Base-by-base conservation (phyloP, 2,113 vertebrate species). In the Tyto alba region DNA sequence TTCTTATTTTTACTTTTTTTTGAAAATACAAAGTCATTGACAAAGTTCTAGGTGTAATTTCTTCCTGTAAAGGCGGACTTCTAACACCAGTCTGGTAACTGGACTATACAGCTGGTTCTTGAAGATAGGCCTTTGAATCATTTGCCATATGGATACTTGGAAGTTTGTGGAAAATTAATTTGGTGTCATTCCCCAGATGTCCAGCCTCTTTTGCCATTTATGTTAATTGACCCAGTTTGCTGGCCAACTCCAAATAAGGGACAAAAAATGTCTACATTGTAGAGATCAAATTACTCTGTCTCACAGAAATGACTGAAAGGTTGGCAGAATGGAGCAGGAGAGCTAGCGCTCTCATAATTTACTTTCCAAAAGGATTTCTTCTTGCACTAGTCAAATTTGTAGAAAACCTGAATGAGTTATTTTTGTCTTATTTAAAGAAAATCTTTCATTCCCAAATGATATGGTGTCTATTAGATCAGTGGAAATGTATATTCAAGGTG, bases 121-220 rank as follows among this genome's bases (percentile, higher is more conserved):
- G 68, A 96, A 96, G 94, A 96, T 53, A 78, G 80, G 88, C 29
- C 76, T 92, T 92, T 96, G 95, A 90, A 95, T 97, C 96, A 96
- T 93, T 89, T 96, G 88, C 90, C 96, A 96, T 95, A 88, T 97
- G 96, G 90, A 75, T 95, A 92, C 92, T 89, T 90, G 14, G 8
- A 93, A 84, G 56, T 89, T 93, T 96, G 78, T 38, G 34, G 78
- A 96, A 96, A 96, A 97, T 96, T 7, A 92, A 96, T 95, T 93
- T 81, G 66, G 43, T 96, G 96, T 96, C 95, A 90, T 90, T 94
- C 25, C 68, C 83, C 93, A 97, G 94, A 94, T 96, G 93, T 96
- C 73, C 83, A 60, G n/a, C 22, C 56, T 92, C 90, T 78, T 94
- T 90, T 89, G 56, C 86, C 59, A 72, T 90, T 94, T 95, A 85